Evolutionary conservation across 1,140 invertebrate genomes (phyloP).

Genomic region (Gonioctena quinquepunctata): DNA sequence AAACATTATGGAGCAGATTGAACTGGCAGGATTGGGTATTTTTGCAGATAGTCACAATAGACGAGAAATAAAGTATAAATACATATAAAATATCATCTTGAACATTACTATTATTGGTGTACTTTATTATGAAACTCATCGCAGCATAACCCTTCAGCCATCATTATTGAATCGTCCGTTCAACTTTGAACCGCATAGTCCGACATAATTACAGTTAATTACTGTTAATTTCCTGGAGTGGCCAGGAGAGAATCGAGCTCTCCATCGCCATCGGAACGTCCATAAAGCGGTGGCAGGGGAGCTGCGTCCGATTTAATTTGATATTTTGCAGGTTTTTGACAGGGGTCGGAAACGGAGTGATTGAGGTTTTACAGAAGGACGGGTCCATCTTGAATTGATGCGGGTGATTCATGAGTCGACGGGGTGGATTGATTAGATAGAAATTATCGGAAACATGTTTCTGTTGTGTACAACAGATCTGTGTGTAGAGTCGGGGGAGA

Average conservation of each 20-base stretch:
- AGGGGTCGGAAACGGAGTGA: neutral
- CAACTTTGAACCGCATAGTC: constrained; percentile 1
- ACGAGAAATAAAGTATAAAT: too few species aligned
- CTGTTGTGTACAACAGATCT: too few species aligned
- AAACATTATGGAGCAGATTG: too few species aligned
- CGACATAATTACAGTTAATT: constrained; percentile 18
- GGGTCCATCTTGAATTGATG: neutral
- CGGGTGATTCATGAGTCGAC: neutral
- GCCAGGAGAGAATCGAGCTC: neutral
- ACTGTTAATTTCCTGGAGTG: constrained; percentile 19
- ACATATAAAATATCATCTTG: too few species aligned
- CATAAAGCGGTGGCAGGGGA: neutral
- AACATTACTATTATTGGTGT: too few species aligned
- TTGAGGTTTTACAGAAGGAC: neutral
- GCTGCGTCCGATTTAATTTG: constrained; percentile 2
- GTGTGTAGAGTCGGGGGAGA: too few species aligned
- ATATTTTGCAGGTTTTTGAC: constrained; percentile 13
- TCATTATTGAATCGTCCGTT: constrained; percentile 9
- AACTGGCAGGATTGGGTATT: too few species aligned
- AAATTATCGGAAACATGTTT: too few species aligned
- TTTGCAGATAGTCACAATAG: too few species aligned
- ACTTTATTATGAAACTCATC: too few species aligned
- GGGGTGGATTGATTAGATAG: too few species aligned
- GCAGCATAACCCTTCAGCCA: neutral
- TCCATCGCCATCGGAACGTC: neutral